Conservation (phyloP, 2,797 vertebrate genomes). For the Rhyacichthys aspro region DNA sequence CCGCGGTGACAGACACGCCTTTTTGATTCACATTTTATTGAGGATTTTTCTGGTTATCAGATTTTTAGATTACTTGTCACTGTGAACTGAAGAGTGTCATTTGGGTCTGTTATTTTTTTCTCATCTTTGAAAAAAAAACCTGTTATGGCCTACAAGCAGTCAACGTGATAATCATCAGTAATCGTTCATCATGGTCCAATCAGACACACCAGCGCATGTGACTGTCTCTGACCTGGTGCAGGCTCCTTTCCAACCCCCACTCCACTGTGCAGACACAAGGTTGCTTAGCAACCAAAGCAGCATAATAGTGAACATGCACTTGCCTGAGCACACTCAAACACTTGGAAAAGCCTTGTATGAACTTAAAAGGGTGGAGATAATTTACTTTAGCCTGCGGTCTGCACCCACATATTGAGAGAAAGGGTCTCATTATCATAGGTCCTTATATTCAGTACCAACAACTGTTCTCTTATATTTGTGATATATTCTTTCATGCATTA, state of each 20-base stretch:
- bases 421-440: constrained; percentile 19
- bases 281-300: constrained; percentile 79
- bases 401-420: background rate
- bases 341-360: constrained; percentile 44
- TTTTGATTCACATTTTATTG: background rate
- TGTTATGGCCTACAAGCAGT: constrained; percentile 21
- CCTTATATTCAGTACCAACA: constrained; percentile 63
- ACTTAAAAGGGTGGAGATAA: constrained; percentile 58
- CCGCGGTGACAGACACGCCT: constrained; percentile 53
- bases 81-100: no score
- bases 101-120: background rate
- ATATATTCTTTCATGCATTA: no score
- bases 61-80: no score
- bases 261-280: constrained; percentile 56
- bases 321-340: constrained; percentile 25
- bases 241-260: constrained; percentile 61
- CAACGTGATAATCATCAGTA: constrained; percentile 47
- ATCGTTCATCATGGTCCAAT: constrained; percentile 56
- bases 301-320: constrained; percentile 48
- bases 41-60: no score
- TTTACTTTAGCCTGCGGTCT: constrained; percentile 43
- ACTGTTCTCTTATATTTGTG: no score
- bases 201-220: constrained; percentile 42
- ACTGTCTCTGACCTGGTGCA: constrained; percentile 63
- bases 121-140: background rate